Conservation (phyloP, 1,140 invertebrate genomes). For the Lepidurus arcticus region DNA sequence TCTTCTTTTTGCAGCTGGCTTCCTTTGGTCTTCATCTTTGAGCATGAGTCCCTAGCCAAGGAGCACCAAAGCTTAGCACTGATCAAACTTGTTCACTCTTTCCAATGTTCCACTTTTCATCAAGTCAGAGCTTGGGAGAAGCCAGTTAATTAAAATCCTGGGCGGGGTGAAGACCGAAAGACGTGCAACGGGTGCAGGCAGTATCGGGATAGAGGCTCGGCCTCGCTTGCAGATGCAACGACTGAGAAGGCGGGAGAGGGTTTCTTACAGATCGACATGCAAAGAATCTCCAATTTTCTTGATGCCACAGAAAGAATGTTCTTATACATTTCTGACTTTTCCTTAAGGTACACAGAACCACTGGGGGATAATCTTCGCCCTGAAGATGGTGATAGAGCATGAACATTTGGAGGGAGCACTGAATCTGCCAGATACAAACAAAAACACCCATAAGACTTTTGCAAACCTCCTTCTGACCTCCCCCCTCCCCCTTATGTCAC, state of each 20-base stretch:
- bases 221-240: background rate
- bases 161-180: background rate
- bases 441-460: no score
- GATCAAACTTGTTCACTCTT: conserved; percentile 9
- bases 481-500: no score
- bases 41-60: no score
- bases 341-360: no score
- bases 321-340: conserved; percentile 2
- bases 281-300: conserved; percentile 2
- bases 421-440: no score
- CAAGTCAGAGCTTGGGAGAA: conserved; percentile 7
- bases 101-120: background rate
- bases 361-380: no score
- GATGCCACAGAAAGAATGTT: background rate
- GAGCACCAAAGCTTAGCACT: background rate
- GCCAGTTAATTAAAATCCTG: conserved; percentile 12
- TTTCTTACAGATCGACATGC: background rate
- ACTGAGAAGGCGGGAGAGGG: background rate
- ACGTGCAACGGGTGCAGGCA: background rate
- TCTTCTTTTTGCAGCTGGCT: background rate
- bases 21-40: background rate
- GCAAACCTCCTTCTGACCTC: no score
- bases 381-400: no score
- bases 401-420: no score
- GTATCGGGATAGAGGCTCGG: background rate